These are phyloP conservation scores for Edolisoma coerulescens DNA, from an alignment of 2,113 vertebrate genomes.

Conservation along the genomic window DNA sequence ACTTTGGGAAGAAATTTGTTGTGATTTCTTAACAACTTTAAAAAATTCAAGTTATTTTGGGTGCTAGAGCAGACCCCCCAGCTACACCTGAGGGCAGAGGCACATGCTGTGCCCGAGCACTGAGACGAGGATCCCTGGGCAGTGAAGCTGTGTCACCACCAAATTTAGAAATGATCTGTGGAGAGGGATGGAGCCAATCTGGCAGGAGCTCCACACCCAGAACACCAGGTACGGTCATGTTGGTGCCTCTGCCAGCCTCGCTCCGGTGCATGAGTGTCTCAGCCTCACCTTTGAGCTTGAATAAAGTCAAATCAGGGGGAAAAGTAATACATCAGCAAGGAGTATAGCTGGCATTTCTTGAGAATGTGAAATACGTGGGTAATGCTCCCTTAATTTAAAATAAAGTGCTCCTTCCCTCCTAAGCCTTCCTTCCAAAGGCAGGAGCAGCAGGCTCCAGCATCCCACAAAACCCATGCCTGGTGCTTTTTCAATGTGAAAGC, in stretches of 20 bases:
- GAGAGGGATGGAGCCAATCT: neutral
- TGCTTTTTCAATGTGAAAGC: neutral
- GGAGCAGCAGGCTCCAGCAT: neutral
- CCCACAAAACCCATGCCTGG: neutral
- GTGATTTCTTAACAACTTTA: neutral
- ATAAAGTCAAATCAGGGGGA: neutral
- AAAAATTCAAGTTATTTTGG: neutral
- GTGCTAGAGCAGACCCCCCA: neutral
- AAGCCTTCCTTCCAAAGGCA: neutral
- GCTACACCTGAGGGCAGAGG: neutral
- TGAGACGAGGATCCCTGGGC: neutral
- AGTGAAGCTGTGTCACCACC: neutral
- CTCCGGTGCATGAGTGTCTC: neutral
- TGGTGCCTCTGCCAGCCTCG: neutral
- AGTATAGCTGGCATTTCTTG: neutral
- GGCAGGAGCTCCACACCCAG: neutral
- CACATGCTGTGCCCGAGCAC: neutral
- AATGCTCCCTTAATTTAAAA: neutral
- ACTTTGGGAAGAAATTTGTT: neutral
- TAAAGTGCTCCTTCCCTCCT: neutral
- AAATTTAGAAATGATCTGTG: neutral
- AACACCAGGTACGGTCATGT: rapidly evolving
- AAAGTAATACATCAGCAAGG: neutral
- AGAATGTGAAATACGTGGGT: neutral
- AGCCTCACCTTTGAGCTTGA: neutral